These are phyloP conservation scores for Elmis aenea DNA, from an alignment of 2,888 invertebrate species.

Conservation along the genomic window DNA sequence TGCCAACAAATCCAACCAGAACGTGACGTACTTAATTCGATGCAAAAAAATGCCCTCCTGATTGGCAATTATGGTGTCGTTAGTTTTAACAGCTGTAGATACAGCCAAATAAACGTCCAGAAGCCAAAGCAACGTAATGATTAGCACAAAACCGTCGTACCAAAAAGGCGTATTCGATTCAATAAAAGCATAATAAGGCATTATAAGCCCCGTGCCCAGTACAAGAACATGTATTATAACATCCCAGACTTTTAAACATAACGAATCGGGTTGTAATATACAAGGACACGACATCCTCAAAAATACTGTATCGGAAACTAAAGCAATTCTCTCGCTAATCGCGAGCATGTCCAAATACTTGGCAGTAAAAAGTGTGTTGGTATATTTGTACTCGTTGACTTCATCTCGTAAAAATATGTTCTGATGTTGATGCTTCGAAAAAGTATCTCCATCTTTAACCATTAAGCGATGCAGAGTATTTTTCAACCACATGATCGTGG, in stretches of 20 bases:
- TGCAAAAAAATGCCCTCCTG: conserved; percentile 13
- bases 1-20: conserved; percentile 16
- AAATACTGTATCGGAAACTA: conserved; percentile 20
- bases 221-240: conserved; percentile 10
- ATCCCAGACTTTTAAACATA: conserved; percentile 13
- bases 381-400: conserved; percentile 11
- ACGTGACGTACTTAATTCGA: conserved; percentile 10
- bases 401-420: conserved; percentile 21
- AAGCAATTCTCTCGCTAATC: conserved; percentile 18
- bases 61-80: conserved; percentile 9
- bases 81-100: conserved; percentile 16
- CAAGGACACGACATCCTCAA: conserved; percentile 20
- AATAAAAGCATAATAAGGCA: conserved; percentile 19
- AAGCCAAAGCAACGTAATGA: conserved; percentile 10
- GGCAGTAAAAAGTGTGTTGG: conserved; percentile 13
- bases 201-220: conserved; percentile 3
- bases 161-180: not conserved
- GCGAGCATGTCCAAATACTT: conserved; percentile 19
- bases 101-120: conserved; percentile 19
- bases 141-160: conserved; percentile 4
- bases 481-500: conserved; percentile 21
- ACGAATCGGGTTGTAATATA: conserved; percentile 17
- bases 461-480: conserved; percentile 20
- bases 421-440: conserved; percentile 15
- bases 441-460: conserved; percentile 14